Evolutionary conservation across 1,140 invertebrate species (phyloP), one percentile per base, ranked within the genome.

Genomic region (Carcinoscorpius rotundicauda): DNA sequence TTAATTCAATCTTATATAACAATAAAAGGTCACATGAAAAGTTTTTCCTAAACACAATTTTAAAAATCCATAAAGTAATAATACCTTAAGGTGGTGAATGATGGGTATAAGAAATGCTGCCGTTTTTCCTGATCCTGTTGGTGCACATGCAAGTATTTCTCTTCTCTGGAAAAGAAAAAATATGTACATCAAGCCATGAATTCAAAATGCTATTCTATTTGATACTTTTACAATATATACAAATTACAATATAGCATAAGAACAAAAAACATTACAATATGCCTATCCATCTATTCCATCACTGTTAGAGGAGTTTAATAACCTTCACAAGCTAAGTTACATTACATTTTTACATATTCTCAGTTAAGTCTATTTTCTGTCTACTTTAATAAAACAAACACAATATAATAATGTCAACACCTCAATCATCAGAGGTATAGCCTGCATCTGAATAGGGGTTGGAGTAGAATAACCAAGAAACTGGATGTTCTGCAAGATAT

Each of bases 371-470:
- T 29, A 29, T 29, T 29, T 29, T 29, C 29, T 29, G 29, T 29
- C 29, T 29, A 29, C 29, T 29, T 29, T 29, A 29, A 29, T 29
- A 29, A 29, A 29, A 29, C 29, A 29, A 29, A 29, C 29, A 29
- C 29, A 29, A 29, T 29, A 29, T 29, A 29, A 29, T 29, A 29
- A 29, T 29, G 29, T 29, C 29, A 29, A 29, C 29, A 87, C 86
- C 77, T 86, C 51, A 10, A 96, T 74, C 85, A 98, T 86, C 55
- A 88, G 81, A 10, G 96, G 91, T 68, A 97, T 83, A 0, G 91
- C 87, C 80, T 98, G 94, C 82, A 93, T 89, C 79, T 99, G 96
- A 72, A 98, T 88, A 0, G 93, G 86, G 5, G 96, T 97, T 6
- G 95, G 95, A 64, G 81, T 78, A 2, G 74, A 73, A 73, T 95